A percentile compares a stretch with the other conserved stretches of the same genome.
phyloP scores from a whole-genome alignment of 2,797 vertebrate species.

The Triplophysa yarkandensis region DNA sequence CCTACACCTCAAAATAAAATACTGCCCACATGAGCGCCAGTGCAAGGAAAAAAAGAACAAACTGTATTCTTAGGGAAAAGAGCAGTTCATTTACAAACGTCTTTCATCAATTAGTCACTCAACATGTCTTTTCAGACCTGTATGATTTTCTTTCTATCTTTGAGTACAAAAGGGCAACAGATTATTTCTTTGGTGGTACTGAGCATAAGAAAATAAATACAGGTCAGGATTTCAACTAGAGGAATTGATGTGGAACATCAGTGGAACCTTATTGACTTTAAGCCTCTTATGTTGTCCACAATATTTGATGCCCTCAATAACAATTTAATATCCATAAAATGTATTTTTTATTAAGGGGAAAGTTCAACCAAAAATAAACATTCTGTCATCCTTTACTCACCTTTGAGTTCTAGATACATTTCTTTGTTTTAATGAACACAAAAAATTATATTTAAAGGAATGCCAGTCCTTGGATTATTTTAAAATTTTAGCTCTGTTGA shows the following conservation, averaged over 20 bases:
- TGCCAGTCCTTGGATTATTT: too few relatives aligned
- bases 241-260: neutral
- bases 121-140: neutral
- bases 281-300: too few relatives aligned
- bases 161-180: neutral
- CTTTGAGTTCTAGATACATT: too few relatives aligned
- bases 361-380: too few relatives aligned
- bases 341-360: too few relatives aligned
- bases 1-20: conserved; percentile 1
- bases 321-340: too few relatives aligned
- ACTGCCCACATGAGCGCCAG: conserved; percentile 1
- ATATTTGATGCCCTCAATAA: too few relatives aligned
- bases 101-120: conserved; percentile 7
- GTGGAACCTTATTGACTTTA: too few relatives aligned
- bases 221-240: neutral
- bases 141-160: neutral
- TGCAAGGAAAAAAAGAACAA: neutral
- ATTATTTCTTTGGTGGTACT: neutral
- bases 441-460: too few relatives aligned
- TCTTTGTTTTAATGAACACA: neutral
- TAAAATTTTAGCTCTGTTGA: too few relatives aligned
- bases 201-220: neutral
- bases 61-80: neutral
- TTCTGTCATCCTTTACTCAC: too few relatives aligned
- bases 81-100: neutral